A percentile compares a stretch with the other conserved stretches of the same genome.
These are phyloP conservation scores for Hyposoter dolosus DNA, from an alignment of 2,888 invertebrate genomes.

Conservation along the genomic window DNA sequence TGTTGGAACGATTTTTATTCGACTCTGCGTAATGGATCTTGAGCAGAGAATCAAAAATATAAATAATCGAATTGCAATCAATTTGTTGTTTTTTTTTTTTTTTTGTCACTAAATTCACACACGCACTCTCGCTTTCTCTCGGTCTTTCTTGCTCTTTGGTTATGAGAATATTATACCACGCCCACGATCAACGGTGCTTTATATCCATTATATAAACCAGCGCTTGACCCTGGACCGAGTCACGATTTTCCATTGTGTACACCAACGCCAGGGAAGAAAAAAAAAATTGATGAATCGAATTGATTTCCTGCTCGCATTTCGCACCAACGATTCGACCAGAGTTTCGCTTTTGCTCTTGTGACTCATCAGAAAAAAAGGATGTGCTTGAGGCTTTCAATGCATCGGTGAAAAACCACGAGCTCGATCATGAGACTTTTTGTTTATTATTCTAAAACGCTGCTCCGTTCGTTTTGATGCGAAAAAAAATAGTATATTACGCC, in stretches of 20 bases:
- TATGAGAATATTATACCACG: constrained; percentile 56
- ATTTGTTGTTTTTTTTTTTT: neutral
- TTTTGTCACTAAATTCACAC: constrained; percentile 35
- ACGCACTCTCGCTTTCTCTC: neutral
- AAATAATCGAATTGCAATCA: neutral
- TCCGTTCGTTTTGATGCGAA: neutral
- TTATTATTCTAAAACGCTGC: neutral
- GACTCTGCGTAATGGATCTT: neutral
- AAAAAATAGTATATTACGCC: no score
- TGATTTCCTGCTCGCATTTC: constrained; percentile 12
- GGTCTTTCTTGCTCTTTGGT: neutral
- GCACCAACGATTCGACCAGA: neutral
- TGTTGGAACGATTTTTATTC: neutral
- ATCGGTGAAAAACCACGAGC: neutral
- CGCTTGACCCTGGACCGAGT: constrained; percentile 58
- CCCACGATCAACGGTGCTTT: constrained; percentile 54
- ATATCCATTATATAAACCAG: constrained; percentile 51
- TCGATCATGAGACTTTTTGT: neutral
- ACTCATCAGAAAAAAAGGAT: neutral
- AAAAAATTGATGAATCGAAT: constrained; percentile 20
- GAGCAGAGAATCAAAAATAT: neutral
- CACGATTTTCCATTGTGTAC: constrained; percentile 60
- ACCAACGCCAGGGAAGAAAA: neutral
- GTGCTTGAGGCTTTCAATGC: constrained; percentile 1
- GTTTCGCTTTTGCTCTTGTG: neutral